A percentile compares a stretch with the other conserved stretches of the same genome.
Conservation (phyloP, 37 sponge, comb jelly and placozoan species). For the Oscarella lobularis region DNA sequence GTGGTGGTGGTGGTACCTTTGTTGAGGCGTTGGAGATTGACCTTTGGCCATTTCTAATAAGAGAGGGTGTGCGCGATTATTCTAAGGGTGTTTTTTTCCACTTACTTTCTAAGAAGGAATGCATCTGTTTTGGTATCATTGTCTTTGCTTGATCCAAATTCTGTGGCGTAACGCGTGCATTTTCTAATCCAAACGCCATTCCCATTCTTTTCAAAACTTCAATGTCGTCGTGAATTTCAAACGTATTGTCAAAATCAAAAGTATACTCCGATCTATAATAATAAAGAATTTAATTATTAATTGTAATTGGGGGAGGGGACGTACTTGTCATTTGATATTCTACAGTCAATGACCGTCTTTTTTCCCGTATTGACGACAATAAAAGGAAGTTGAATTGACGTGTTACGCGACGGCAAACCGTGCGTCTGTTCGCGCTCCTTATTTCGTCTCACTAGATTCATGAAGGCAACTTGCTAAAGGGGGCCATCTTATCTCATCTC, state of each 20-base stretch:
- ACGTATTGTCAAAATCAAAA: slow-evolving; percentile 84
- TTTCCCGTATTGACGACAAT: slow-evolving; percentile 68
- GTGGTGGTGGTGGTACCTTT: too few relatives aligned
- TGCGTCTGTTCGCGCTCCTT: slow-evolving; percentile 34
- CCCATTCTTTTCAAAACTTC: slow-evolving; percentile 89
- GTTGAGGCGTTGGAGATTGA: too few relatives aligned
- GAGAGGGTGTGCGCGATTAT: too few relatives aligned
- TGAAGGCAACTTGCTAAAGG: slow-evolving; percentile 27
- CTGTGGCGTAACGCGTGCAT: slow-evolving; percentile 43
- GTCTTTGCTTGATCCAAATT: slow-evolving; percentile 43
- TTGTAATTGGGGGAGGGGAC: not conserved
- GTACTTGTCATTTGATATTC: slow-evolving; percentile 90
- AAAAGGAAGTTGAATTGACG: slow-evolving; percentile 77
- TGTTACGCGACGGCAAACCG: slow-evolving; percentile 58
- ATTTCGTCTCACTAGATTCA: slow-evolving; percentile 79
- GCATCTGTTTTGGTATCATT: slow-evolving; percentile 41
- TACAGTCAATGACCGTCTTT: slow-evolving; percentile 85
- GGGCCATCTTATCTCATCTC: too few relatives aligned
- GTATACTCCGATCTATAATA: slow-evolving; percentile 74
- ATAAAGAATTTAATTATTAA: slow-evolving; percentile 2
- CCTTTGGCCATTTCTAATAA: too few relatives aligned
- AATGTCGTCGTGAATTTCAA: slow-evolving; percentile 79
- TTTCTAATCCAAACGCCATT: slow-evolving; percentile 57
- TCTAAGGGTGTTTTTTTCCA: too few relatives aligned
- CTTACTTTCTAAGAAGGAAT: too few relatives aligned